Evolutionary conservation across 1,140 invertebrate species (phyloP).

Genomic region (Thrips palmi): DNA sequence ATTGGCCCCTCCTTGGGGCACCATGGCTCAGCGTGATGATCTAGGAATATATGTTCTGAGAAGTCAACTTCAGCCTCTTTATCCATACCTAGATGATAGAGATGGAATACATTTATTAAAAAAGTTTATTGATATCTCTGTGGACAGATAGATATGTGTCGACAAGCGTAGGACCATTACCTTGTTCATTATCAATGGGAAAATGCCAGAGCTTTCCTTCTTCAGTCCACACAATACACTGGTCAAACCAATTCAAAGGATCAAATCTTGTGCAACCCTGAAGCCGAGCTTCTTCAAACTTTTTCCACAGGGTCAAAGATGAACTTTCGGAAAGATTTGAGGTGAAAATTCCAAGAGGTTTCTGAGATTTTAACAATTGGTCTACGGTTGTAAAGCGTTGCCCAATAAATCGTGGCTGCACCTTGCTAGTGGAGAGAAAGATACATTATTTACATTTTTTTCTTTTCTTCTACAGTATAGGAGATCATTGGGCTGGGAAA

Average conservation of each 20-base stretch:
- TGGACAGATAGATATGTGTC: not conserved
- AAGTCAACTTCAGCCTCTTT: slow-evolving; percentile 67
- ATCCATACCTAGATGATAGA: slow-evolving; percentile 41
- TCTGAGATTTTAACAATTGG: slow-evolving; percentile 30
- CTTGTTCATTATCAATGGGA: slow-evolving; percentile 95
- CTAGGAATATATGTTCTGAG: slow-evolving; percentile 85
- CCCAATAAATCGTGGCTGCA: slow-evolving; percentile 36
- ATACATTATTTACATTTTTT: too few species aligned
- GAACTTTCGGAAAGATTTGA: too few species aligned
- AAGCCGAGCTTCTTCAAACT: slow-evolving; percentile 31
- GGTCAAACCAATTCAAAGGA: slow-evolving; percentile 76
- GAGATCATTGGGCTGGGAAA: too few species aligned
- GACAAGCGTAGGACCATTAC: slow-evolving; percentile 35
- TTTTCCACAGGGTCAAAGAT: slow-evolving; percentile 19
- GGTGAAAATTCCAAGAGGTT: slow-evolving; percentile 14
- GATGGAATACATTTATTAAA: not conserved
- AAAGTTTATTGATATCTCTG: not conserved
- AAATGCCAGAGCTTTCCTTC: slow-evolving; percentile 92
- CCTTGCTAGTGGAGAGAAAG: too few species aligned
- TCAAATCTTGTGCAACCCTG: slow-evolving; percentile 45
- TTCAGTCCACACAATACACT: slow-evolving; percentile 87
- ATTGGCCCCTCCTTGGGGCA: slow-evolving; percentile 80
- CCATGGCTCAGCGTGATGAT: slow-evolving; percentile 64
- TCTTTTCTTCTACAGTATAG: too few species aligned
- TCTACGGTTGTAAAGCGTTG: slow-evolving; percentile 30